Conservation (phyloP, 1,140 invertebrate species). For the Pectinophora gossypiella region DNA sequence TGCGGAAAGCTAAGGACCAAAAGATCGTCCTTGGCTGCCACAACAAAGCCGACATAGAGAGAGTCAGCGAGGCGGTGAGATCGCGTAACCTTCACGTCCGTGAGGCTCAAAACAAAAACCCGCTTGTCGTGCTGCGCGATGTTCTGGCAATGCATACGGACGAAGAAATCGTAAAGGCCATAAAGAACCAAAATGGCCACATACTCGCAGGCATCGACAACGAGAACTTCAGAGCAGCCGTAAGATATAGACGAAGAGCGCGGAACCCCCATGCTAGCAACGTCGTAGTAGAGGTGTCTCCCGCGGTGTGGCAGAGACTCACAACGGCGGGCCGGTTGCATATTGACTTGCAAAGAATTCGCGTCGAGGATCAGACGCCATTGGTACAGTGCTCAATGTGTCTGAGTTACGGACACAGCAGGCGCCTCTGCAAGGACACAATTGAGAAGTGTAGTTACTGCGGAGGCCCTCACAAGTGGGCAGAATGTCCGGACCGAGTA, state of each 20-base stretch:
- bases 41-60: not conserved
- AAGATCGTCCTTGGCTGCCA: constrained; percentile 3
- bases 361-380: no score
- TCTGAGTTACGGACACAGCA: not conserved
- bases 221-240: not conserved
- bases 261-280: not conserved
- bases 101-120: constrained; percentile 8
- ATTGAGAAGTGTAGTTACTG: not conserved
- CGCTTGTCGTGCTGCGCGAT: constrained; percentile 5
- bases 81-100: not conserved
- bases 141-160: not conserved
- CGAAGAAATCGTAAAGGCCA: not conserved
- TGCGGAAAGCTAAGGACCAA: constrained; percentile 6
- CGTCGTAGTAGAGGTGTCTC: not conserved
- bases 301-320: not conserved
- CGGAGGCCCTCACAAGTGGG: not conserved
- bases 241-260: not conserved
- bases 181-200: not conserved
- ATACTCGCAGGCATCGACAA: not conserved
- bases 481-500: not conserved
- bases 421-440: not conserved
- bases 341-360: not conserved
- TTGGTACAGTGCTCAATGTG: not conserved
- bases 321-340: not conserved
- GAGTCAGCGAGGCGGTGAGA: not conserved